These are phyloP conservation scores for Oreochromis grahami DNA, from an alignment of 2,797 vertebrate species.

Conservation along the genomic window DNA sequence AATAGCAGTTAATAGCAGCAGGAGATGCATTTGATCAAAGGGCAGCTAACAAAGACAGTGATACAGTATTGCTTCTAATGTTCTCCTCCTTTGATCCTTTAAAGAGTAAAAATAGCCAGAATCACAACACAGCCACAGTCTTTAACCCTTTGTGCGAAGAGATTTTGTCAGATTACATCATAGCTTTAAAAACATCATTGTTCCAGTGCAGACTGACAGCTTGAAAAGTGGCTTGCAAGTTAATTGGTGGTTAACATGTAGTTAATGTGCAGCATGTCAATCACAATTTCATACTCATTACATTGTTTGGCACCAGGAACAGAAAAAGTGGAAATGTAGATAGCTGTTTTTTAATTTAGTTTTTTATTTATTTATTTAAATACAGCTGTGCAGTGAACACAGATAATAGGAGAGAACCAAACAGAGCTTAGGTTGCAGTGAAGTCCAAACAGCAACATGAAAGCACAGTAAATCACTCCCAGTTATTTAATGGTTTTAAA, in stretches of 20 bases:
- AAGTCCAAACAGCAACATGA: not conserved
- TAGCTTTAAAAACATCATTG: not conserved
- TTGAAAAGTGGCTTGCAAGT: not conserved
- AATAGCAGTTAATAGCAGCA: not conserved
- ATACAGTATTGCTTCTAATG: not conserved
- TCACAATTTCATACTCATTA: not conserved
- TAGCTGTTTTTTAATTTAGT: accelerated
- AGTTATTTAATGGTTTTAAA: not conserved
- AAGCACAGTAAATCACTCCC: not conserved
- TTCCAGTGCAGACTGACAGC: not conserved
- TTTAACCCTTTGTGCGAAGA: not conserved
- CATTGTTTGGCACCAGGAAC: not conserved
- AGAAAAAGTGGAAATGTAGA: not conserved
- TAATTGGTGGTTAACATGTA: not conserved
- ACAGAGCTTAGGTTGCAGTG: not conserved
- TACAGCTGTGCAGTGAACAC: not conserved
- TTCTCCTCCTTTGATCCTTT: not conserved
- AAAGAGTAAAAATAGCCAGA: not conserved
- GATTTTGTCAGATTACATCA: not conserved
- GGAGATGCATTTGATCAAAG: not conserved
- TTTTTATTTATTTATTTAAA: not conserved
- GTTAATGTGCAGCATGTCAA: not conserved
- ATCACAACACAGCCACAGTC: not conserved
- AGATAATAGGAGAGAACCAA: not conserved
- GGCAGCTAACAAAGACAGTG: not conserved